Base-by-base conservation (phyloP, 1,140 invertebrate genomes). In the Glomeris maerens region DNA sequence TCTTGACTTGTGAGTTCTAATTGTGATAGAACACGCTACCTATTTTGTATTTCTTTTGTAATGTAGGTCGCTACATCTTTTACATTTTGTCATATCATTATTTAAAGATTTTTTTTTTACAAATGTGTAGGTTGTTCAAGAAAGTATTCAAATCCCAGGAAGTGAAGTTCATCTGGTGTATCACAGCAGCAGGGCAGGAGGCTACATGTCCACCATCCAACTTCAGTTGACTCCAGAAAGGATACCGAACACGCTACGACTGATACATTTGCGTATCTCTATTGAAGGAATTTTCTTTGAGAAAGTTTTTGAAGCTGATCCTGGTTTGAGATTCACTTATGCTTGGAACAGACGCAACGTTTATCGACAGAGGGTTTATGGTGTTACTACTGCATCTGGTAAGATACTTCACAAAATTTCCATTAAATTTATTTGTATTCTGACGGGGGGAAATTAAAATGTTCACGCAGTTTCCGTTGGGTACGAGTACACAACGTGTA, bases 281-380 rank as follows among this genome's bases (percentile, higher is more conserved):
- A 91, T 97, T 47, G 89, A 96, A 67, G 94, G 94, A 0, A 61
- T 66, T 3, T 57, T 91, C 0, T 91, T 92, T 59, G 84, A 95
- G 60, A 90, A 89, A 62, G 78, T 77, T 0, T 95, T 97, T 62
- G 92, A 96, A 66, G 92, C 93, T 0, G 90, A 95, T 69, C 86
- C 89, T 1, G 79, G 88, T 7, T 90, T 97, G 40, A 94, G 92
- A 64, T 95, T 91, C 62, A 94, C 90, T 0, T 97, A 93, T 63
- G 81, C 89, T 0, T 97, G 93, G 94, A 92, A 96, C 63, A 74
- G 91, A 53, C 69, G 89, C 1, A 97, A 98, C 64, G 89, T 94
- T n/a, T 97, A 96, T 63, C 76, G 87, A 27, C 92, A 97, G 70
- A 76, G 89, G 50, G 91, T 97, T 25, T 91, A 89, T 59, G 87